Percentiles rank a stretch among this genome's conserved stretches.
phyloP scores from a whole-genome alignment of 2,797 vertebrate genomes.

The Notolepis coatsorum region DNA sequence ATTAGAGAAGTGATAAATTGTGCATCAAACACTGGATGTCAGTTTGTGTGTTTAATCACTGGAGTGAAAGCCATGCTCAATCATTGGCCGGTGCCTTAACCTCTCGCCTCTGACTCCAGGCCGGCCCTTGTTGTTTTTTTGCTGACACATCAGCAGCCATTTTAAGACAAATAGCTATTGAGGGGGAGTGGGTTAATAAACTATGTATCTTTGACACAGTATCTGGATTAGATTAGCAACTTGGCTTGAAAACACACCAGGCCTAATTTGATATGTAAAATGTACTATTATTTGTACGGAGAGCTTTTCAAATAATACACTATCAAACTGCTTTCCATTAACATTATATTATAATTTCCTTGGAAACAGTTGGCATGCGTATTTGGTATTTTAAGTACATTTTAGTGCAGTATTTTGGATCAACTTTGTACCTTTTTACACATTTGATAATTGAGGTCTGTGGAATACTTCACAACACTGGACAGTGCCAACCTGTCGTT shows the following conservation, averaged over 20 bases:
- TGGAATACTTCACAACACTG: too few relatives aligned
- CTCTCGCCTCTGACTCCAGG: slow-evolving; percentile 39
- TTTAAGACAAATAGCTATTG: slow-evolving; percentile 33
- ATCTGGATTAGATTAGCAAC: slow-evolving; percentile 22
- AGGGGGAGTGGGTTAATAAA: slow-evolving; percentile 25
- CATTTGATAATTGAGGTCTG: too few relatives aligned
- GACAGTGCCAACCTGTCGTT: too few relatives aligned
- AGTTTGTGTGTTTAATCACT: slow-evolving; percentile 58
- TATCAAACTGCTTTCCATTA: too few relatives aligned
- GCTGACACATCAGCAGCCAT: slow-evolving; percentile 53
- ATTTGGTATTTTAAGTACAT: too few relatives aligned
- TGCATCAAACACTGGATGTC: slow-evolving; percentile 51
- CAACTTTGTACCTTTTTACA: too few relatives aligned
- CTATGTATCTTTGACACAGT: slow-evolving; percentile 32
- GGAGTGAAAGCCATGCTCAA: slow-evolving; percentile 53
- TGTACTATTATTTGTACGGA: too few relatives aligned
- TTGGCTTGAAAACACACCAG: slow-evolving; percentile 8
- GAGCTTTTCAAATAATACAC: too few relatives aligned
- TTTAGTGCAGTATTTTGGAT: too few relatives aligned
- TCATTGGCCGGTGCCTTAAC: slow-evolving; percentile 51
- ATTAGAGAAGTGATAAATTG: slow-evolving; percentile 55
- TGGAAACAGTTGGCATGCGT: too few relatives aligned
- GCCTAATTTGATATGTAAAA: too few relatives aligned
- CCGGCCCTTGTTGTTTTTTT: slow-evolving; percentile 42
- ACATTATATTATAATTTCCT: too few relatives aligned